These are phyloP conservation scores for Eriosoma lanigerum DNA, from an alignment of 1,140 invertebrate species.

Conservation along the genomic window DNA sequence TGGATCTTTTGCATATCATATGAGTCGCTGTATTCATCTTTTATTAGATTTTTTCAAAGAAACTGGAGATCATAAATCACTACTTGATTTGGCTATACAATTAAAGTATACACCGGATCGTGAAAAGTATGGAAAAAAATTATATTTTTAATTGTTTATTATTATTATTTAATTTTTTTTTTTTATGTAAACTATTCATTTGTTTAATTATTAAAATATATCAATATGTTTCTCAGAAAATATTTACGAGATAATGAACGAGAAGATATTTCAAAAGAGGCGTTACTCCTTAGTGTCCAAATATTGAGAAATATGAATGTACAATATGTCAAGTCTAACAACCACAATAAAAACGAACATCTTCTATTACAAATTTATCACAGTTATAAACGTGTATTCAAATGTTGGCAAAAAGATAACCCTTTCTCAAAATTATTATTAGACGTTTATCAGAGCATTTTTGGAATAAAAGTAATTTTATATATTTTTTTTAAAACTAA, in stretches of 20 bases:
- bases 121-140: conserved; percentile 69
- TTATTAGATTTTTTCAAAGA: conserved; percentile 79
- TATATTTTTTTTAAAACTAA: not conserved
- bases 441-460: conserved; percentile 24
- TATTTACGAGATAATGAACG: conserved; percentile 80
- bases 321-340: conserved; percentile 43
- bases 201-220: no score
- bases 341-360: conserved; percentile 49
- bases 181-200: no score
- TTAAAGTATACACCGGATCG: conserved; percentile 76
- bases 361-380: conserved; percentile 55
- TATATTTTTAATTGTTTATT: not conserved
- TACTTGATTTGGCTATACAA: conserved; percentile 79
- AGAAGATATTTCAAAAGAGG: conserved; percentile 73
- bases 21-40: conserved; percentile 79
- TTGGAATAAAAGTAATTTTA: conserved; percentile 19
- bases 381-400: conserved; percentile 53
- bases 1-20: conserved; percentile 87
- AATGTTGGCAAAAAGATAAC: conserved; percentile 53
- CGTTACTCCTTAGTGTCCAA: conserved; percentile 69
- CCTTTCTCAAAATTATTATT: conserved; percentile 30
- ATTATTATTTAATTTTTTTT: no score
- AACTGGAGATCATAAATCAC: conserved; percentile 75
- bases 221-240: conserved; percentile 61
- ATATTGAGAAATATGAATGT: conserved; percentile 62